Conservation (phyloP, 2,888 invertebrate species). For the Bursaphelenchus okinawaensis region DNA sequence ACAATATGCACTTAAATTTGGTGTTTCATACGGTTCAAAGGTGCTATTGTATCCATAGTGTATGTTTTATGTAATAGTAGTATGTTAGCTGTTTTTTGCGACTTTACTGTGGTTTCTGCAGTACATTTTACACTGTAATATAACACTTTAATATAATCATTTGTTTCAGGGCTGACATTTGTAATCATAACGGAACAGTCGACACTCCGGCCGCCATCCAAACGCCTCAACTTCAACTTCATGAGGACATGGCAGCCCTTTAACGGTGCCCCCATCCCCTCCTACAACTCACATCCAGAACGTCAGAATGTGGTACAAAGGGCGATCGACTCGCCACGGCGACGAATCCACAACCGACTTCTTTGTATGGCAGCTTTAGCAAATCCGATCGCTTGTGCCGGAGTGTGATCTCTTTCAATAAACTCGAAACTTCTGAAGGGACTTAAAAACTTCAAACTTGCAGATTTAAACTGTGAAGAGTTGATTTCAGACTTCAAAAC, state of each 20-base stretch:
- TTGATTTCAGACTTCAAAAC: too few relatives aligned
- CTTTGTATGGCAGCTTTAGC: slow-evolving; percentile 15
- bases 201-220: slow-evolving; percentile 3
- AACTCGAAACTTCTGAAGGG: too few relatives aligned
- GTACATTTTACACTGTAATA: too few relatives aligned
- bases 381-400: slow-evolving; percentile 16
- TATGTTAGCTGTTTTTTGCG: too few relatives aligned
- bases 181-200: background rate
- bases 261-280: background rate
- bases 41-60: too few relatives aligned
- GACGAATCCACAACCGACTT: slow-evolving; percentile 11
- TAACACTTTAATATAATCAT: too few relatives aligned
- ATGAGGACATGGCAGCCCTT: slow-evolving; percentile 29
- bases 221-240: slow-evolving; percentile 28
- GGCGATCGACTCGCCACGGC: background rate
- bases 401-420: slow-evolving; percentile 5
- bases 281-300: background rate
- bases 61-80: too few relatives aligned
- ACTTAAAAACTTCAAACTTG: too few relatives aligned
- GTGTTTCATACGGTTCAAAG: too few relatives aligned
- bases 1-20: too few relatives aligned
- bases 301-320: background rate
- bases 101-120: too few relatives aligned
- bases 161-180: background rate
- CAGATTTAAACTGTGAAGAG: too few relatives aligned